Evolutionary conservation across 2,113 vertebrate species (phyloP).

Genomic region (Neogale vison): DNA sequence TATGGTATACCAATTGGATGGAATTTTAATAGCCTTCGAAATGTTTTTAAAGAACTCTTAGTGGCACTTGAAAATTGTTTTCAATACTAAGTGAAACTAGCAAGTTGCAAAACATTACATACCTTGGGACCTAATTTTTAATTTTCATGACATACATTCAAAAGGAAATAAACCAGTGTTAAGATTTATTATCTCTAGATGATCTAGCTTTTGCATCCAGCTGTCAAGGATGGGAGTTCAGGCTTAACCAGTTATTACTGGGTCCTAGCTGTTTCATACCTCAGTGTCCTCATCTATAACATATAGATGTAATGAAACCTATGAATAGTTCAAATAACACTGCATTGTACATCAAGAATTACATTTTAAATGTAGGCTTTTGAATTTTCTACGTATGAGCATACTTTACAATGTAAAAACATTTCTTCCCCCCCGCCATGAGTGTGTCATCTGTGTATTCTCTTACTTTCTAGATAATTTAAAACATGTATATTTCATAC

Average conservation of each 20-base stretch:
- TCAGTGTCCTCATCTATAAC: neutral
- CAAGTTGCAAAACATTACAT: neutral
- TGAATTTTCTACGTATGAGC: neutral
- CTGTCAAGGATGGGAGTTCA: neutral
- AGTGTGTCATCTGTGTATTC: neutral
- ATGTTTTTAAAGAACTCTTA: neutral
- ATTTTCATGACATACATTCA: neutral
- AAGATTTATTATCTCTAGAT: neutral
- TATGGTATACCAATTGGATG: neutral
- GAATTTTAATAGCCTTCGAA: conserved; percentile 31
- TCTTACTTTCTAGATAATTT: conserved; percentile 11
- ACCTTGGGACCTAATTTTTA: neutral
- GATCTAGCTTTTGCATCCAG: neutral
- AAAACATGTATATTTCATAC: neutral
- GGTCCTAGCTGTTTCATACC: neutral
- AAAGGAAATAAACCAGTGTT: neutral
- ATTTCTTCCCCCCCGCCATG: neutral
- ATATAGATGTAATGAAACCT: neutral
- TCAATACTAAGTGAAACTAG: neutral
- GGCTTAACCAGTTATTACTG: neutral
- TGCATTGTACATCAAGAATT: no score
- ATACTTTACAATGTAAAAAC: neutral
- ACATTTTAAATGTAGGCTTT: neutral
- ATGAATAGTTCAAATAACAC: neutral
- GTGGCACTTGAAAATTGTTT: neutral